These are phyloP conservation scores for Drosophila histrio DNA, from an alignment of 2,888 invertebrate genomes.

Conservation along the genomic window DNA sequence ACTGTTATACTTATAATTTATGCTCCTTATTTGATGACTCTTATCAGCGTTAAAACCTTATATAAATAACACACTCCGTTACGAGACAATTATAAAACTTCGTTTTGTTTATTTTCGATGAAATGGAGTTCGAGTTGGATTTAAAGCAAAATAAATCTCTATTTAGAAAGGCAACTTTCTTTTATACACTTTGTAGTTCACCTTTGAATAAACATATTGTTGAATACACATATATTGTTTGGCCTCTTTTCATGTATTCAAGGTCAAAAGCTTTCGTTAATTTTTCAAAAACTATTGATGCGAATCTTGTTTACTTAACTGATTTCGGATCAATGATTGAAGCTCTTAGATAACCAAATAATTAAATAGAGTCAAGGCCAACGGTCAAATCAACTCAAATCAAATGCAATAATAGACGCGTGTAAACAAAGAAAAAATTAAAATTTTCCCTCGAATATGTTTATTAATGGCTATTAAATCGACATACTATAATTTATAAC, in stretches of 20 bases:
- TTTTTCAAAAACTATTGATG: conserved; percentile 17
- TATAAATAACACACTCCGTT: not conserved
- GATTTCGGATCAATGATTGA: conserved; percentile 5
- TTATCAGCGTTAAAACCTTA: not conserved
- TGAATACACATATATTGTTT: too few relatives aligned
- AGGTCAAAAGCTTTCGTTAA: conserved; percentile 7
- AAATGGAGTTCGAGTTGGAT: not conserved
- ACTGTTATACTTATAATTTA: not conserved
- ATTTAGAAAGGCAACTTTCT: not conserved
- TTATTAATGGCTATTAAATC: conserved; percentile 5
- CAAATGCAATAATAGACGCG: not conserved
- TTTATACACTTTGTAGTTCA: not conserved
- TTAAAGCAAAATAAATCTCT: not conserved
- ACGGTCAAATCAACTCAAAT: not conserved
- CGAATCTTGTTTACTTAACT: conserved; percentile 16
- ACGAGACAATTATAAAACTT: not conserved
- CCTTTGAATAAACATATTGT: too few relatives aligned
- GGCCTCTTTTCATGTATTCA: not conserved
- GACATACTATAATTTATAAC: not conserved
- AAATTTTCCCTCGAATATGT: conserved; percentile 5
- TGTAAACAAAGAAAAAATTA: not conserved
- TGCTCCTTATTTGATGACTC: not conserved
- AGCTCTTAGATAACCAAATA: conserved; percentile 7
- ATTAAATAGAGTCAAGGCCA: conserved; percentile 12
- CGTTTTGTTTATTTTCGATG: not conserved